phyloP scores from a whole-genome alignment of 2,113 vertebrate genomes.

The Aegotheles bennettii region DNA sequence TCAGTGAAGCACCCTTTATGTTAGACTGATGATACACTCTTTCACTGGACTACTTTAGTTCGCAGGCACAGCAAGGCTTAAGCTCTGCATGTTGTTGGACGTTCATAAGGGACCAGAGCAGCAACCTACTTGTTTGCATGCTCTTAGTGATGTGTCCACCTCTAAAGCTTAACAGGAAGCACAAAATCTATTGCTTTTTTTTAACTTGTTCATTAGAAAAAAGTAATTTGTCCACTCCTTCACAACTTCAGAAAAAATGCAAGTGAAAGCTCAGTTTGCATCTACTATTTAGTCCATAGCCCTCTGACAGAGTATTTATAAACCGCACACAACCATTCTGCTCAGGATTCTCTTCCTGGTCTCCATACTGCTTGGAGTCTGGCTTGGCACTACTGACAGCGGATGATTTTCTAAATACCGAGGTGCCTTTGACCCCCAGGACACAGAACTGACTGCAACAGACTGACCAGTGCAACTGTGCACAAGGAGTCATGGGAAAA shows the following conservation, averaged over 20 bases:
- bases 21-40: neutral
- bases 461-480: neutral
- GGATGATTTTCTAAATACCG: neutral
- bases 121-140: neutral
- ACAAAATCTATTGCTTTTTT: fast-evolving
- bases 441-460: neutral
- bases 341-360: neutral
- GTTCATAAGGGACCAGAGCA: neutral
- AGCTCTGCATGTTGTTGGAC: neutral
- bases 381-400: neutral
- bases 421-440: neutral
- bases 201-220: neutral
- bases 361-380: neutral
- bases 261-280: neutral
- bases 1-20: neutral
- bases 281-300: neutral
- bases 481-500: neutral
- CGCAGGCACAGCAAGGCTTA: neutral
- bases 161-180: neutral
- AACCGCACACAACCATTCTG: neutral
- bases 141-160: neutral
- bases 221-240: neutral
- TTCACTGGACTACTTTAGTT: neutral
- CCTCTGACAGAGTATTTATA: neutral
- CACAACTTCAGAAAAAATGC: neutral